Evolutionary conservation across 2,113 vertebrate genomes (phyloP), one percentile per base, ranked within the genome.

Genomic region (Cyrtonyx montezumae): DNA sequence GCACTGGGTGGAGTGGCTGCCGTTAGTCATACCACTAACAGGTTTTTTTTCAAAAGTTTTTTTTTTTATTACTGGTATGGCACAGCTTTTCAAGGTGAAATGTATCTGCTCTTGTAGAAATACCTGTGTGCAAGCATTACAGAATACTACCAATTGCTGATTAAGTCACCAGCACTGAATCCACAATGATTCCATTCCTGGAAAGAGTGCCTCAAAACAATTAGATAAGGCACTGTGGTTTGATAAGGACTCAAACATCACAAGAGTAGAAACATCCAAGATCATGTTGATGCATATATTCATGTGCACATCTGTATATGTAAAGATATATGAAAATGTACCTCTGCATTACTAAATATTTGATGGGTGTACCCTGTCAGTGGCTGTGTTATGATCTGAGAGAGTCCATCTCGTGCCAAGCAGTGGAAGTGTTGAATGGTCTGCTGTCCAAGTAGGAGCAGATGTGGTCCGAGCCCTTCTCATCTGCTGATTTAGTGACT

Each of bases 1-100:
- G 62, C 68, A 37, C 79, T 93, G 96, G 97, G 96, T 96, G 97
- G 96, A 96, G 97, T 86, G 84, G 20, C 87, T 87, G 79, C 74
- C 87, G 22, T 97, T 96, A 97, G 92, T 84, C 94, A 96, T 92
- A 42, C 61, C 93, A 79, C 68, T 74, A 87, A 77, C 79, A 92
- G 37, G 34, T 53, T 53, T 53, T 28, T 58, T 90, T 95, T 80
- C 46, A n/a, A n/a, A 87, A 74, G 42, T 93, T 93, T 85, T 92
- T 92, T 92, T 92, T 92, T 85, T 66, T 36, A 74, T 66, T 56
- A 13, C 53, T 70, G 62, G 11, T 17, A 26, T 48, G 74, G 45
- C 51, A 68, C 23, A 85, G 26, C 76, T 95, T 81, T 73, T 73
- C 25, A 26, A 80, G 63, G 23, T 17, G 7, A 86, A 65, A 16